These are phyloP conservation scores for Puma concolor DNA, from an alignment of 2,113 vertebrate genomes.

Conservation along the genomic window DNA sequence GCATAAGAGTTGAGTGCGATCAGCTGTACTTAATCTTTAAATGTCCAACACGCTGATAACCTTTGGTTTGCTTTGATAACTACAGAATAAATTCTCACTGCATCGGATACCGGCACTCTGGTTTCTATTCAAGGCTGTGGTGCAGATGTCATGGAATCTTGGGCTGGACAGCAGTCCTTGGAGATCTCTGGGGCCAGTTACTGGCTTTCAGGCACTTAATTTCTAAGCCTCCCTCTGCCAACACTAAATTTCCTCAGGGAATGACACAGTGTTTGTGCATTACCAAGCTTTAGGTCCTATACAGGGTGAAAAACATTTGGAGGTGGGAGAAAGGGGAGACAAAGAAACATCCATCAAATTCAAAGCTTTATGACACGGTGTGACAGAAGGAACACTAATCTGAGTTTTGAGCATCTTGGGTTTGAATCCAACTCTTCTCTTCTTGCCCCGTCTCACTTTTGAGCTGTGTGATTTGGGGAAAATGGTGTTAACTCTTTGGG, in stretches of 20 bases:
- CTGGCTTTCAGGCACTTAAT: constrained; percentile 73
- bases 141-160: constrained; percentile 70
- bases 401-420: constrained; percentile 10
- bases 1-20: constrained; percentile 80
- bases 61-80: constrained; percentile 83
- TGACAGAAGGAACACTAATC: background rate
- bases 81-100: constrained; percentile 83
- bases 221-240: constrained; percentile 57
- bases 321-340: background rate
- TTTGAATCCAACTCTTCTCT: constrained; percentile 44
- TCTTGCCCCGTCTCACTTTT: background rate
- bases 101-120: constrained; percentile 66
- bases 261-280: constrained; percentile 51
- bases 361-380: background rate
- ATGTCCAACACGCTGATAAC: constrained; percentile 81
- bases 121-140: constrained; percentile 72
- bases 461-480: background rate
- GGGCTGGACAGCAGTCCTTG: constrained; percentile 54
- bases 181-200: constrained; percentile 66
- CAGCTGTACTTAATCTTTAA: constrained; percentile 84
- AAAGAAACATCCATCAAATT: constrained; percentile 32
- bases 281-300: constrained; percentile 46
- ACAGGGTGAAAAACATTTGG: constrained; percentile 30
- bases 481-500: background rate
- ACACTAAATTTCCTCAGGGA: constrained; percentile 60